Evolutionary conservation across 2,113 vertebrate species (phyloP).

Genomic region (Saccopteryx leptura): DNA sequence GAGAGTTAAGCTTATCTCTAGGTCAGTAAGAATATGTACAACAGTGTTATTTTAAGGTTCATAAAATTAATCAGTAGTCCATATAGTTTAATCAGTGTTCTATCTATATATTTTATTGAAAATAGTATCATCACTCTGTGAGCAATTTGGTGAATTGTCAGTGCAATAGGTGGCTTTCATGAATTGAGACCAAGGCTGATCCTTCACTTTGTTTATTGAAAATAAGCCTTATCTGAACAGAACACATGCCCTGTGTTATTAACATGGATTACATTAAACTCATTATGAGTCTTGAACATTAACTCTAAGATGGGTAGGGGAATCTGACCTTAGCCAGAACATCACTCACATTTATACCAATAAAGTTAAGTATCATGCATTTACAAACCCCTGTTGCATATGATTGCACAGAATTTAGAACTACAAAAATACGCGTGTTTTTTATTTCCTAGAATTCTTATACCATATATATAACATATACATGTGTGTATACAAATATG

Average conservation of each 20-base stretch:
- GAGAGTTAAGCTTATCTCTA: neutral
- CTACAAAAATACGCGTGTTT: conserved; percentile 41
- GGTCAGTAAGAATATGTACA: conserved; percentile 68
- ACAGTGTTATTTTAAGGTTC: conserved; percentile 59
- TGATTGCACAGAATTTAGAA: neutral
- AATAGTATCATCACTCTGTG: conserved; percentile 76
- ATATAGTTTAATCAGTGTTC: conserved; percentile 76
- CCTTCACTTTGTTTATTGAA: conserved; percentile 80
- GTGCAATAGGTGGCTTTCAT: conserved; percentile 79
- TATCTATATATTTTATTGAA: conserved; percentile 66
- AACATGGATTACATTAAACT: conserved; percentile 81
- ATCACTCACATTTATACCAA: conserved; percentile 66
- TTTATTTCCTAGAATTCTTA: conserved; percentile 26
- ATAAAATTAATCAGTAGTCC: conserved; percentile 75
- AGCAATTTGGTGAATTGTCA: conserved; percentile 72
- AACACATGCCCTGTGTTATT: conserved; percentile 68
- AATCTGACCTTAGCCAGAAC: conserved; percentile 79
- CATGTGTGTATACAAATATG: neutral
- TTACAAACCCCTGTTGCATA: conserved; percentile 29
- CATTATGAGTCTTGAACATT: conserved; percentile 83
- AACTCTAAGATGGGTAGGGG: conserved; percentile 68
- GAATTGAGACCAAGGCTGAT: conserved; percentile 74
- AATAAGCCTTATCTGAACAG: conserved; percentile 82
- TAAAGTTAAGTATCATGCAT: conserved; percentile 71
- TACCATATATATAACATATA: neutral